phyloP scores from a whole-genome alignment of 2,113 vertebrate species.

The Lycocorax pyrrhopterus region DNA sequence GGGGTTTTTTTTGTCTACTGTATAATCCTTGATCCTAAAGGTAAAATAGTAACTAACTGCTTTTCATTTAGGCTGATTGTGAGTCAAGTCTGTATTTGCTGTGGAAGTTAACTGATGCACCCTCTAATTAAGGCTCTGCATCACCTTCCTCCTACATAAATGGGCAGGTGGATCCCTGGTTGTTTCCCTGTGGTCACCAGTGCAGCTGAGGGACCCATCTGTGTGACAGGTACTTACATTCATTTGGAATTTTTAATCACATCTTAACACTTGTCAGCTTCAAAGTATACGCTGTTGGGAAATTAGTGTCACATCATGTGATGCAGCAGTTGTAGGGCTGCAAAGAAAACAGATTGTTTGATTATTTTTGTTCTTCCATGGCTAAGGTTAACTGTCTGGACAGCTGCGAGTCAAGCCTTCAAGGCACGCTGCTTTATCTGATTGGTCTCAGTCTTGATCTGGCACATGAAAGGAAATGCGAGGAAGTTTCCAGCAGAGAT shows the following conservation, averaged over 20 bases:
- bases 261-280: neutral
- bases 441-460: conserved; percentile 36
- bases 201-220: neutral
- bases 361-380: neutral
- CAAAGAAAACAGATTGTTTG: neutral
- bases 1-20: neutral
- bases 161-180: neutral
- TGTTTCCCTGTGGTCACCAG: neutral
- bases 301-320: neutral
- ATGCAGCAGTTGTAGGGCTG: neutral
- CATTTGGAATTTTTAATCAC: neutral
- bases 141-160: neutral
- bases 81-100: neutral
- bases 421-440: conserved; percentile 37
- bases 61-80: neutral
- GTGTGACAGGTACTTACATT: neutral
- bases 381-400: conserved; percentile 33
- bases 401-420: conserved; percentile 23
- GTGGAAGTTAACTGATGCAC: neutral
- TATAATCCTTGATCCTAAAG: neutral
- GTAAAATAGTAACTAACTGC: neutral
- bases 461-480: conserved; percentile 46
- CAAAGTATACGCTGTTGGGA: neutral
- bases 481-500: conserved; percentile 47
- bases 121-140: neutral